Conservation (phyloP, 2,113 vertebrate genomes). For the Micromys minutus region DNA sequence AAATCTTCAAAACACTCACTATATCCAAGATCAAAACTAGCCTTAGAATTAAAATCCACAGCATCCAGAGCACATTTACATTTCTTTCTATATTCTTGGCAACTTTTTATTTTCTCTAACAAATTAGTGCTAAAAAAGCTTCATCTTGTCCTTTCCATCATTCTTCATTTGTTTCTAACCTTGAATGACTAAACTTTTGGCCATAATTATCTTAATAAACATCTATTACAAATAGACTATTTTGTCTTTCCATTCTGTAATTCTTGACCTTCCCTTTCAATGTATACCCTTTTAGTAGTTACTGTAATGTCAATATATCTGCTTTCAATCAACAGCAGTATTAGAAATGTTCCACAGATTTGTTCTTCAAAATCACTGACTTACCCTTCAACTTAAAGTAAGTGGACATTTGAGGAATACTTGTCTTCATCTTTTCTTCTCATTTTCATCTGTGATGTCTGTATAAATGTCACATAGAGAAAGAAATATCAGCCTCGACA, state of each 20-base stretch:
- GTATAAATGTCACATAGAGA: neutral
- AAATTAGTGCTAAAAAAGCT: neutral
- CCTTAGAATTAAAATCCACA: neutral
- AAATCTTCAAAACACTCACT: neutral
- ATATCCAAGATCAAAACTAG: neutral
- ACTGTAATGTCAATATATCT: neutral
- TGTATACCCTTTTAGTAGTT: neutral
- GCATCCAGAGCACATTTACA: neutral
- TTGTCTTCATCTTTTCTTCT: neutral
- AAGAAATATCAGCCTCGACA: neutral
- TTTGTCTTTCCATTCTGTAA: neutral
- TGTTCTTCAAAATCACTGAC: neutral
- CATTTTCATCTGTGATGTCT: neutral
- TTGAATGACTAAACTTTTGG: neutral
- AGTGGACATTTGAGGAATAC: neutral
- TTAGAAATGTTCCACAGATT: neutral
- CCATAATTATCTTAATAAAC: neutral
- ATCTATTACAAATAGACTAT: neutral
- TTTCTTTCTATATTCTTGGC: neutral
- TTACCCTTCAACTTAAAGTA: neutral
- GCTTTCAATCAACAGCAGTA: neutral
- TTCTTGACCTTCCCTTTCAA: slow-evolving; percentile 16
- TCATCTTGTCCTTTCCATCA: neutral
- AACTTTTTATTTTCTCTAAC: neutral
- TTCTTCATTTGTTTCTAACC: slow-evolving; percentile 13